Evolutionary conservation across 2,888 invertebrate genomes (phyloP).

Genomic region (Drosophila lutescens): DNA sequence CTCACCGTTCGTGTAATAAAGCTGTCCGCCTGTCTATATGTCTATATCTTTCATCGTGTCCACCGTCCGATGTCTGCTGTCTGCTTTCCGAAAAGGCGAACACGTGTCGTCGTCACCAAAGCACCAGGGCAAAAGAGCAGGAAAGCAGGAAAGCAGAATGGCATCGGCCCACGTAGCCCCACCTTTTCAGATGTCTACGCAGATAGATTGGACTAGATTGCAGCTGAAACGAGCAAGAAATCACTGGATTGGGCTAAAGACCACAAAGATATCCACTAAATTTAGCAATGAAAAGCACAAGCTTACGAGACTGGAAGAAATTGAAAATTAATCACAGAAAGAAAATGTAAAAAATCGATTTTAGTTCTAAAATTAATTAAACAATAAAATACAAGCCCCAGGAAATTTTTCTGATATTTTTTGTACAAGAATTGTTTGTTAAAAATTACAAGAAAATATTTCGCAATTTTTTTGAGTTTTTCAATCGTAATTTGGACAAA

Average conservation of each 20-base stretch:
- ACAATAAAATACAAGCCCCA: too few relatives aligned
- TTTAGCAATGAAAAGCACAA: too few relatives aligned
- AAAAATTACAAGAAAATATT: too few relatives aligned
- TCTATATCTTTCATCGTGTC: slow-evolving; percentile 15
- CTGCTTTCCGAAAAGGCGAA: slow-evolving; percentile 35
- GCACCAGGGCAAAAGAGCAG: slow-evolving; percentile 44
- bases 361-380: too few relatives aligned
- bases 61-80: slow-evolving; percentile 5
- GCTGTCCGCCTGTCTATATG: slow-evolving; percentile 32
- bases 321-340: too few relatives aligned
- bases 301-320: too few relatives aligned
- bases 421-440: too few relatives aligned
- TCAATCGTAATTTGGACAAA: too few relatives aligned
- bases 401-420: too few relatives aligned
- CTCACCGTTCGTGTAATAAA: slow-evolving; percentile 48
- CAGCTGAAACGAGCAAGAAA: slow-evolving; percentile 1
- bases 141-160: slow-evolving; percentile 12
- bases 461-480: too few relatives aligned
- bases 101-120: slow-evolving; percentile 75
- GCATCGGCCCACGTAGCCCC: slow-evolving; percentile 52
- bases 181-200: slow-evolving; percentile 63
- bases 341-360: too few relatives aligned
- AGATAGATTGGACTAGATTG: slow-evolving; percentile 74
- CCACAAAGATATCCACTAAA: not conserved
- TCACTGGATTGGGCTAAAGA: not conserved